Base-by-base conservation (phyloP, 2,888 invertebrate species). In the Branchinecta sandiegonensis region DNA sequence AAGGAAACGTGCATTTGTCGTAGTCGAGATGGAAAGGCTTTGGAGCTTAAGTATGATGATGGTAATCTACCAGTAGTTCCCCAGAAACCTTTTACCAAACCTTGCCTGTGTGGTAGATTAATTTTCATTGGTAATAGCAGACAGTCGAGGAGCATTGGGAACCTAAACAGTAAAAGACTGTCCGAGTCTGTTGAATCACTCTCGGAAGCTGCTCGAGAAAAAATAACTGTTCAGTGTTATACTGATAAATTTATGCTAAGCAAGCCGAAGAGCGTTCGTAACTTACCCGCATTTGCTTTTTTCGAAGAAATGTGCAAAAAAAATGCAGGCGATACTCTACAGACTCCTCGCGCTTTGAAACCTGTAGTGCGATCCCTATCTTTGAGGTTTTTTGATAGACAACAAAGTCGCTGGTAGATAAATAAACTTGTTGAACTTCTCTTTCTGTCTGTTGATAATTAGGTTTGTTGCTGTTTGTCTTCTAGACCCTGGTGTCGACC, bases 41-140 rank as follows among this genome's bases (percentile, higher is more conserved):
- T 56, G 63, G 14, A 56, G 63, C 63, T 56, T 56, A 56, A 56
- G 23, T n/a, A 56, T 56, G 63, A n/a, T 56, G 11, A 56, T 56
- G 63, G 63, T 56, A 56, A 56, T 17, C 23, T 56, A 23, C 63
- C 23, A 17, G 14, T 23, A 17, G 14, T n/a, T n/a, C n/a, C n/a
- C 14, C 37, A 37, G 37, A 37, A 3, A 37, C 37, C 37, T 37
- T 37, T 37, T 37, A 37, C 37, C 37, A 37, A 37, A 6, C 37
- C 37, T 37, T 37, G 37, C 37, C 23, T 17, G 8, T 17, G 63
- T 56, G 63, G 63, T 23, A 10, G 23, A 9, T 56, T n/a, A 8
- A 17, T n/a, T n/a, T 56, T 56, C 23, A 9, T 9, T 56, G 8
- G n/a, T 11, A 56, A 23, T 56, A 56, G 12, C 23, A 23, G 23